Evolutionary conservation across 2,888 invertebrate genomes (phyloP).

Genomic region (Meloe dianella): DNA sequence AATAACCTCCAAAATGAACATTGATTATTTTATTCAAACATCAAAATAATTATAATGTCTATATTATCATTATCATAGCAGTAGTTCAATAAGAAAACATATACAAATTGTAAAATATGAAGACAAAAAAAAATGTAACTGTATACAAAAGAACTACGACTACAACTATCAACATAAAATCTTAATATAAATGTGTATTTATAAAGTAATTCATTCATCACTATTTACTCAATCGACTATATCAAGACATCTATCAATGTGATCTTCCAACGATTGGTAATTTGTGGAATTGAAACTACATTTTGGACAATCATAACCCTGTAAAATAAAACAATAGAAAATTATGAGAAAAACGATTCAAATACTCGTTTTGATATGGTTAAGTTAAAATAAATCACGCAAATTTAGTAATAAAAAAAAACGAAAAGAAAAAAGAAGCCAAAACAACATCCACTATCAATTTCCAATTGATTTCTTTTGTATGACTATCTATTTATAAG

Average conservation of each 20-base stretch:
- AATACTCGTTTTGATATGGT: background rate
- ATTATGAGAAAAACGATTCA: background rate
- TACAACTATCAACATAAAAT: slow-evolving; percentile 1
- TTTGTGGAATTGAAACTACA: slow-evolving; percentile 36
- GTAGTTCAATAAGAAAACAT: background rate
- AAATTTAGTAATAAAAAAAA: background rate
- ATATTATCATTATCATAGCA: background rate
- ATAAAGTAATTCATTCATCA: background rate
- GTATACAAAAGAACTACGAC: slow-evolving; percentile 1
- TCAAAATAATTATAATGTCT: background rate
- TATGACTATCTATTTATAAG: background rate
- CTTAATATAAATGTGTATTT: background rate
- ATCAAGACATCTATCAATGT: background rate
- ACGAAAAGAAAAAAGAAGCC: background rate
- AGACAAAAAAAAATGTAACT: no score
- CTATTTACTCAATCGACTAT: background rate
- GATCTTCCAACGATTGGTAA: slow-evolving; percentile 8
- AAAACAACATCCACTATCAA: background rate
- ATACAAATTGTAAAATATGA: background rate
- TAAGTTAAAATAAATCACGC: background rate
- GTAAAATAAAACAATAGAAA: background rate
- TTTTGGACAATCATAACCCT: slow-evolving; percentile 32
- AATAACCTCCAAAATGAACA: background rate
- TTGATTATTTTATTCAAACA: background rate
- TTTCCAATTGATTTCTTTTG: background rate